Base-by-base conservation (phyloP, 2,113 vertebrate genomes). In the Lycaon pictus region DNA sequence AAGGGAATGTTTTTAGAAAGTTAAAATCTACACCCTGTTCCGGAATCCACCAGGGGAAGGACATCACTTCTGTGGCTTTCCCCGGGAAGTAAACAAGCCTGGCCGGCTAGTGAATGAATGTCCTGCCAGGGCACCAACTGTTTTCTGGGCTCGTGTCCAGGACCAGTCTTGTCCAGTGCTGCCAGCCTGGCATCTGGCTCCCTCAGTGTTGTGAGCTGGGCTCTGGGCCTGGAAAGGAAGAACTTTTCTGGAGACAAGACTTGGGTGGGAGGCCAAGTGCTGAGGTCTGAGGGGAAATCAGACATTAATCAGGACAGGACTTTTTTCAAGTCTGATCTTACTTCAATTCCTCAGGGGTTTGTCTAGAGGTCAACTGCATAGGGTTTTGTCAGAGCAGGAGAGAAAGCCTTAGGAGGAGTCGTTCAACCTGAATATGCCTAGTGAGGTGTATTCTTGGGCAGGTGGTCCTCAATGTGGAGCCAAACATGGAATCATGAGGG, bases 221-320 rank as follows among this genome's bases (percentile, higher is more conserved):
- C 25, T 65, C 51, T 89, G 65, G 62, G 55, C 76, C 84, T 84
- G 9, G 62, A 80, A 97, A 94, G 62, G 29, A 93, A 85, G 51
- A 80, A 76, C 35, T 88, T 83, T 92, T 92, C 80, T 0, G 2
- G 84, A 89, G 84, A 76, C 76, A 83, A 93, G 79, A 72, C 22
- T 90, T 4, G 0, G 65, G 84, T 62, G 60, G 56, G 63, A 86
- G 25, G 53, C 69, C 53, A 63, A 55, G 23, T 37, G 56, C 77
- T 93, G 35, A 80, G 71, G 35, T 76, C 71, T 27, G n/a, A 79
- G n/a, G 85, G 84, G 69, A 94, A 96, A 67, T 32, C 17, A 83
- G 91, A 32, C 11, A 0, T 63, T 87, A 65, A 55, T 20, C 12
- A 83, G n/a, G 20, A 35, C 10, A 80, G 53, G 27, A 19, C 43